These are phyloP conservation scores for Prosopocoilus inquinatus DNA, from an alignment of 2,888 invertebrate species.

Conservation along the genomic window DNA sequence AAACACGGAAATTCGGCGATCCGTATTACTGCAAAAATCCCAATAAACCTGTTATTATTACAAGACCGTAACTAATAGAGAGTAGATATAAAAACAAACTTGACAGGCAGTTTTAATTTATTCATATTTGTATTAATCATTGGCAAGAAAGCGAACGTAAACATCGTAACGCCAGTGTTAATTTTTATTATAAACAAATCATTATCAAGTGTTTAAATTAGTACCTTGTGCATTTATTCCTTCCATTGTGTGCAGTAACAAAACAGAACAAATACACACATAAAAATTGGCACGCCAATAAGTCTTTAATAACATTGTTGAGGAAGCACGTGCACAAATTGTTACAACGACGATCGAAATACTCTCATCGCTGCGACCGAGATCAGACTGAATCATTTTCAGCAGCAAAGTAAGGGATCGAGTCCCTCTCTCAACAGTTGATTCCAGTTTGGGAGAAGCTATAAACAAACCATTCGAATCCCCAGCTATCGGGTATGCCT, in stretches of 20 bases:
- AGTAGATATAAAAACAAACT: too few relatives aligned
- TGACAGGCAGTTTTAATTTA: too few relatives aligned
- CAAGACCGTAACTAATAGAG: too few relatives aligned
- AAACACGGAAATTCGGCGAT: too few relatives aligned
- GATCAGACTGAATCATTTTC: conserved; percentile 14
- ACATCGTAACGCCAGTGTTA: too few relatives aligned
- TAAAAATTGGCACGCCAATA: conserved; percentile 4
- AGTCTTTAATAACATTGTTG: conserved; percentile 3
- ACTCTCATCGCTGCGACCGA: conserved; percentile 16
- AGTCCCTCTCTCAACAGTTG: conserved; percentile 1
- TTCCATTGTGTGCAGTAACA: background rate
- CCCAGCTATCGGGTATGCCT: conserved; percentile 5
- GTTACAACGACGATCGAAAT: conserved; percentile 9
- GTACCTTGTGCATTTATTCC: conserved; percentile 10
- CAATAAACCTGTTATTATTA: too few relatives aligned
- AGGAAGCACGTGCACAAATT: conserved; percentile 14
- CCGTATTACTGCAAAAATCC: too few relatives aligned
- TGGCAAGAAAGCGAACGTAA: too few relatives aligned
- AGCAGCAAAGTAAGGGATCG: background rate
- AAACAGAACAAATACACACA: conserved; percentile 7
- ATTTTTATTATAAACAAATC: too few relatives aligned
- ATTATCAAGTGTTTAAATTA: too few relatives aligned
- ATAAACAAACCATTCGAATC: conserved; percentile 8
- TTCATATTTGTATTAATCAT: too few relatives aligned
- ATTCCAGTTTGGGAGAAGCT: conserved; percentile 16